A percentile compares a stretch with the other conserved stretches of the same genome.
phyloP scores from a whole-genome alignment of 2,888 invertebrate genomes.

The Lepetodrilus schrolli region DNA sequence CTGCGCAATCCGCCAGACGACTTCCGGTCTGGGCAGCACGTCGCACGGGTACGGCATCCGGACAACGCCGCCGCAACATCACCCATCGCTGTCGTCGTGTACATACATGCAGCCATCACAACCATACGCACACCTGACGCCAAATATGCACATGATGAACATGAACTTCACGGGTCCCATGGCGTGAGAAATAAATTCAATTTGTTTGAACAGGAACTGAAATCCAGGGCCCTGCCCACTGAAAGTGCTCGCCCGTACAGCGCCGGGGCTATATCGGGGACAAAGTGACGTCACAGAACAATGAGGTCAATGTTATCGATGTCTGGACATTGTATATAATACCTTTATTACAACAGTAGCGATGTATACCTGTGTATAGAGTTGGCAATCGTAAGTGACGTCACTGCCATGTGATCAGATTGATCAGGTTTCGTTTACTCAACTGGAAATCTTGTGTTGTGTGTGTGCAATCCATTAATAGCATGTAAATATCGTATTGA shows the following conservation, averaged over 20 bases:
- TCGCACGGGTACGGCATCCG: conserved; percentile 58
- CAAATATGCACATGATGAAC: conserved; percentile 71
- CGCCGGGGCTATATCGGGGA: conserved; percentile 14
- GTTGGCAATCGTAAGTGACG: neutral
- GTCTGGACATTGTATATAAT: neutral
- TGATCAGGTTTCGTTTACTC: neutral
- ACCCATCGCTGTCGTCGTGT: conserved; percentile 66
- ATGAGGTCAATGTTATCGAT: neutral
- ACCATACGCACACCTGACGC: conserved; percentile 62
- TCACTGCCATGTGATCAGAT: conserved; percentile 9
- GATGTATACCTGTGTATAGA: conserved; percentile 3
- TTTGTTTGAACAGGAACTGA: neutral
- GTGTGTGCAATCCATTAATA: no score
- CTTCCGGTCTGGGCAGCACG: conserved; percentile 52
- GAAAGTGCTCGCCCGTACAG: conserved; percentile 28
- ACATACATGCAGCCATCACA: conserved; percentile 72
- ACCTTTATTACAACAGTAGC: neutral
- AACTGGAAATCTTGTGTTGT: conserved; percentile 17
- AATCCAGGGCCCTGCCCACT: conserved; percentile 10
- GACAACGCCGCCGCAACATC: conserved; percentile 55
- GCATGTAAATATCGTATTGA: no score
- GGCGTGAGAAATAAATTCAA: conserved; percentile 48
- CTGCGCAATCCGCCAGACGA: conserved; percentile 57
- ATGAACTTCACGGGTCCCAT: conserved; percentile 71
- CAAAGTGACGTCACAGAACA: neutral